Evolutionary conservation across 2,888 invertebrate species (phyloP), one percentile per base, ranked within the genome.

Genomic region (Erynnis tages): DNA sequence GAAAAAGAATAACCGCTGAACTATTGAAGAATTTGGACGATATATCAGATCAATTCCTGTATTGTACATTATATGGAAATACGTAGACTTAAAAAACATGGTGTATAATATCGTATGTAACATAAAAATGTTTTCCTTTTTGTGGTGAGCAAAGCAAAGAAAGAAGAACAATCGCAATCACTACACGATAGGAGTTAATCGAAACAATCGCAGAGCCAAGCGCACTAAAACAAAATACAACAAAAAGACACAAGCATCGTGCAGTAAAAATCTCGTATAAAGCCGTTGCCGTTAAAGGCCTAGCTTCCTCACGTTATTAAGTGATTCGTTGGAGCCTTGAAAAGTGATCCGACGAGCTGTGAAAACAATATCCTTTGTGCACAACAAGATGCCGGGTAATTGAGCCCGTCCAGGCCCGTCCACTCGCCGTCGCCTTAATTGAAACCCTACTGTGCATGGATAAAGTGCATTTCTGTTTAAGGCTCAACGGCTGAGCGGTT

Each of bases 381-480:
- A 44, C 55, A 44, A 57, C 59, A 59, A 59, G 58, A 57, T 46
- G 53, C 54, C 55, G 55, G 55, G 54, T 57, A 59, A 59, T 59
- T 54, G 55, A 57, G 54, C 45, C 38, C 44, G 40, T 10, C 41
- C 38, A 29, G 40, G 13, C 50, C 44, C n/a, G 16, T n/a, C n/a
- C n/a, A n/a, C n/a, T n/a, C 14, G 13, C 11, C 11, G 21, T 11
- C 46, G 17, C 11, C 14, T 40, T 29, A 53, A 48, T 38, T 45
- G 41, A 23, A 30, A 25, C 41, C 41, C 19, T 49, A 40, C 41
- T 35, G 45, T 49, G 14, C 23, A 16, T 8, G 41, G 27, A 41
- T 34, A 53, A 17, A 40, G 53, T 37, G 34, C 27, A 21, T 41
- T 49, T 27, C 38, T 17, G 34, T 25, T 16, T 13, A 43, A 8